Base-by-base conservation (phyloP, 2,888 invertebrate genomes). In the Drosophila infuscata region DNA sequence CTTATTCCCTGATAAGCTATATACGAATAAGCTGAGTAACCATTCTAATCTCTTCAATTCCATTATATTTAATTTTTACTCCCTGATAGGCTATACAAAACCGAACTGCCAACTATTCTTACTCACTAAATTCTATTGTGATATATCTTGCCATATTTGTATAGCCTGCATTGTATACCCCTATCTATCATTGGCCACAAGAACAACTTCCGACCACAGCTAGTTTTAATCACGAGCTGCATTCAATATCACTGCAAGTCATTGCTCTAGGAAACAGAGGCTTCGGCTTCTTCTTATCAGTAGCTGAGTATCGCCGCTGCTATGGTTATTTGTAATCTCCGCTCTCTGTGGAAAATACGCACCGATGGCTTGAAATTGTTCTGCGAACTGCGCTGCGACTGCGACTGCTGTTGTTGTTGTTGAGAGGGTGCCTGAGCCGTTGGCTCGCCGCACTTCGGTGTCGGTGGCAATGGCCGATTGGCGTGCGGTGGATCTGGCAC, bases 331-430 rank as follows among this genome's bases (percentile, higher is more conserved):
- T n/a, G 43, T 56, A 56, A 52, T 81, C 76, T 74, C 36, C 29
- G n/a, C 29, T 30, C 32, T 36, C 30, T 62, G 49, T 71, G 46
- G 33, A 12, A 57, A 61, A 81, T 88, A 92, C 95, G 92, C 94
- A 97, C 97, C 97, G 97, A 97, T 82, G 97, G 97, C 93, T 97
- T 97, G 94, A 97, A 97, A 92, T 97, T 95, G 92, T 97, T 96
- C 91, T 96, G 96, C 56, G 97, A 97, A 92, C 96, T 97, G 81
- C 97, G 95, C 92, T 97, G 97, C 76, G 96, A 96, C 57, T 96
- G 96, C 82, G 82, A 57, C 46, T 58, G 57, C 9, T 83, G 62
- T 38, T 59, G 58, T 1, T 56, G 80, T 20, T 64, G 78, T n/a
- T 58, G 65, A 0, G 70, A 57, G 41, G 77, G 61, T 83, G 92